These are phyloP conservation scores for Eueides isabella DNA, from an alignment of 1,140 invertebrate species.

Conservation along the genomic window DNA sequence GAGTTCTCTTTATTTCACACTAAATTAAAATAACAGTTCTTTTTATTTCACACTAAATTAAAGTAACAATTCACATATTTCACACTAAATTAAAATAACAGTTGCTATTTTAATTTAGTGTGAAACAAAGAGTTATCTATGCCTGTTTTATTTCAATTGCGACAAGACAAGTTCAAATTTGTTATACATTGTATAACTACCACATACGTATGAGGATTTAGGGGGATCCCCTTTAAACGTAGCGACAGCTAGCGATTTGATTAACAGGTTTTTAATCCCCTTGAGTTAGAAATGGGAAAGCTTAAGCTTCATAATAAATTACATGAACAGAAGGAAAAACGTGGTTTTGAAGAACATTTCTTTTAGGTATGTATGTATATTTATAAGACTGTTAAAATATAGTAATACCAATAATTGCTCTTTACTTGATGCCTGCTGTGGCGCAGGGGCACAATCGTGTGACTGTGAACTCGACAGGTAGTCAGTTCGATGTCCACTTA, in stretches of 20 bases:
- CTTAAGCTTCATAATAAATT: conserved; percentile 3
- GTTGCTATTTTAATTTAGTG: no score
- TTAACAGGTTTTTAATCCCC: conserved; percentile 5
- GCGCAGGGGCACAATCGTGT: no score
- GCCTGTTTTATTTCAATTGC: neutral
- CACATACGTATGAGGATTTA: neutral
- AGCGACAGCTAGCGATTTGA: conserved; percentile 3
- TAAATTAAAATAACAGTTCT: no score
- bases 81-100: no score
- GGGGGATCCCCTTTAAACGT: neutral
- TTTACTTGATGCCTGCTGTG: no score
- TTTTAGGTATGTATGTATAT: neutral
- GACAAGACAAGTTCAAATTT: neutral
- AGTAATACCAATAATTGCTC: no score
- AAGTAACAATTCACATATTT: no score
- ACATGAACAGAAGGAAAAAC: neutral
- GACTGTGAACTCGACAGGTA: no score
- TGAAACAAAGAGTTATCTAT: no score
- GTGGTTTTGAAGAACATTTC: neutral
- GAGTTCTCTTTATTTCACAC: no score
- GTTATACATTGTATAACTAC: neutral
- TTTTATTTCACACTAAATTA: no score
- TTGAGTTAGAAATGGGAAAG: neutral
- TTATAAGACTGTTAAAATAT: neutral
- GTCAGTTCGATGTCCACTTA: no score